Evolutionary conservation across 2,797 vertebrate genomes (phyloP).

Genomic region (Malurus leucopterus): DNA sequence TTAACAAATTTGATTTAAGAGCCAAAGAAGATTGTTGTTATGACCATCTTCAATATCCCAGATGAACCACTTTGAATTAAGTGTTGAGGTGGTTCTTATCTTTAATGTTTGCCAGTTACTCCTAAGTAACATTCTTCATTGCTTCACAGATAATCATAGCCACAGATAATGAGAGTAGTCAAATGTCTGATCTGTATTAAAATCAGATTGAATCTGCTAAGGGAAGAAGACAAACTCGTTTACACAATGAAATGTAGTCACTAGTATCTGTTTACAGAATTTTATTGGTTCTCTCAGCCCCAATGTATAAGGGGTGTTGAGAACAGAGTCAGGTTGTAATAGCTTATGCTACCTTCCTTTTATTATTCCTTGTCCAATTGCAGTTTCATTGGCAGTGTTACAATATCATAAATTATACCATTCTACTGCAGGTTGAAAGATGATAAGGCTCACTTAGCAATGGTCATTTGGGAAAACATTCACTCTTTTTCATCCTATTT

Average conservation of each 20-base stretch:
- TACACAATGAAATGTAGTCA: not conserved
- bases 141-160: not conserved
- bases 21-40: not conserved
- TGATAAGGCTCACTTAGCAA: not conserved
- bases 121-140: not conserved
- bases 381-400: not conserved
- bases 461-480: not conserved
- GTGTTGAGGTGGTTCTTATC: not conserved
- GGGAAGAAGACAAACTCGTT: not conserved
- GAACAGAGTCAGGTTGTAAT: not conserved
- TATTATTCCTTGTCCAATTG: not conserved
- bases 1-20: not conserved
- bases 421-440: not conserved
- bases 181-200: not conserved
- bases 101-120: not conserved
- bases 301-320: not conserved
- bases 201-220: not conserved
- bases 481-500: not conserved
- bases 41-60: not conserved
- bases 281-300: not conserved
- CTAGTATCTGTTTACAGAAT: not conserved
- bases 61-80: not conserved
- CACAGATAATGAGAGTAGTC: not conserved
- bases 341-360: not conserved
- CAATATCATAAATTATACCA: not conserved